Base-by-base conservation (phyloP, 2,113 vertebrate genomes). In the Microcebus jonahi region DNA sequence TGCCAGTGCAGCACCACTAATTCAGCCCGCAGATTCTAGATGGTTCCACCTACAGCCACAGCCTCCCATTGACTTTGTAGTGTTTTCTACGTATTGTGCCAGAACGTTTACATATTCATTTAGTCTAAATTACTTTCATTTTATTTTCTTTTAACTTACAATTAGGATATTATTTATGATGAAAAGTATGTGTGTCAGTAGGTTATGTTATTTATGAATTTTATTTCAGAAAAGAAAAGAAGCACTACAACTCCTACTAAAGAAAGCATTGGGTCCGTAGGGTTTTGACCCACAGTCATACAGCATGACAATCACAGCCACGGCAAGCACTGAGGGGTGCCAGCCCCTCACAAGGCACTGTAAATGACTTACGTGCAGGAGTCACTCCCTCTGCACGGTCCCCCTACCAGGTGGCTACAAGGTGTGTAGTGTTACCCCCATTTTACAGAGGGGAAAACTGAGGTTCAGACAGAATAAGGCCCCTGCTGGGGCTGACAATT, bases 51-150 rank as follows among this genome's bases (percentile, higher is more conserved):
- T 8, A 29, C 1, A 93, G 45, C 73, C 6, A 0, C 21, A 8
- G 39, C 7, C 4, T 34, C 21, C 20, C 21, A 50, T 15, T 53
- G 31, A 5, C 36, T 39, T 29, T 13, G 8, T 68, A 8, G 23
- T 13, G n/a, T n/a, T 42, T 79, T 68, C 6, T 65, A 13, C 5
- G 9, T 8, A 18, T 42, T 55, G 23, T 67, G 61, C 61, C 61
- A 15, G 13, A 45, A 70, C 23, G 80, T 63, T 88, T 90, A 39
- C 59, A 42, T 76, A 45, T n/a, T 39, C 4, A 83, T 83, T 86
- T 77, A 79, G 48, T 90, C 79, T 45, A 68, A 95, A 76, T 65
- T 80, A 63, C 31, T 85, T 84, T 81, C 79, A 88, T 71, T 93
- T 61, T 57, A 17, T 67, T 95, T 96, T 63, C 23, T 50, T 79